Base-by-base conservation (phyloP, 2,113 vertebrate species). In the Megaceryle maxima region DNA sequence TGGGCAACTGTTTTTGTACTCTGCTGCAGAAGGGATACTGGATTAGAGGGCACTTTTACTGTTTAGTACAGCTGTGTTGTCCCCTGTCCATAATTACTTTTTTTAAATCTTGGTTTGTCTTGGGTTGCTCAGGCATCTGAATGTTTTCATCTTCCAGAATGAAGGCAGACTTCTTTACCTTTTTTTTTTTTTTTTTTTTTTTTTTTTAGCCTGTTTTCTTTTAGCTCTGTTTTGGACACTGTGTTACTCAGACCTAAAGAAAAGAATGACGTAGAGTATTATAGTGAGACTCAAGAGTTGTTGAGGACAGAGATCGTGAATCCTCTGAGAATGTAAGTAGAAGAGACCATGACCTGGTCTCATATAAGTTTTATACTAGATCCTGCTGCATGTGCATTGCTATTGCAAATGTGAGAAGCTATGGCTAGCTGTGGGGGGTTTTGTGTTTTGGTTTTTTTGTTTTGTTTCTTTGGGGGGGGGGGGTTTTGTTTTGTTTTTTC, bases 301-400 rank as follows among this genome's bases (percentile, higher is more conserved):
- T 94, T 99, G 44, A 98, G 99, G 92, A 99, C 99, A 53, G 99
- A 99, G 96, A 99, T 99, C 66, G 99, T 99, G 87, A 99, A 99
- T 97, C 99, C 99, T 67, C 98, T 99, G 93, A 98, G 99, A 97
- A 99, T 99, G 99, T 99, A 97, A 98, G 99, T 98, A 62, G 51
- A 39, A 74, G 26, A 33, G 51, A 53, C 51, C 18, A 14, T 28
- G 22, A 70, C 86, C 41, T n/a, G 13, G 44, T 68, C 66, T 82
- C 13, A 48, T 33, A 13, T 3, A 50, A 63, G 19, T 51, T 48
- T 46, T 56, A n/a, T 12, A 62, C 29, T 56, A 50, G 18, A 70
- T 87, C 41, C 37, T 85, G 25, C 55, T 62, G n/a, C 43, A 17
- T 46, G 10, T 53, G 31, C 33, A 9, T 78, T 89, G 16, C 33